A percentile compares a stretch with the other conserved stretches of the same genome.
phyloP scores from a whole-genome alignment of 2,113 vertebrate species.

The Brachionichthys hirsutus region DNA sequence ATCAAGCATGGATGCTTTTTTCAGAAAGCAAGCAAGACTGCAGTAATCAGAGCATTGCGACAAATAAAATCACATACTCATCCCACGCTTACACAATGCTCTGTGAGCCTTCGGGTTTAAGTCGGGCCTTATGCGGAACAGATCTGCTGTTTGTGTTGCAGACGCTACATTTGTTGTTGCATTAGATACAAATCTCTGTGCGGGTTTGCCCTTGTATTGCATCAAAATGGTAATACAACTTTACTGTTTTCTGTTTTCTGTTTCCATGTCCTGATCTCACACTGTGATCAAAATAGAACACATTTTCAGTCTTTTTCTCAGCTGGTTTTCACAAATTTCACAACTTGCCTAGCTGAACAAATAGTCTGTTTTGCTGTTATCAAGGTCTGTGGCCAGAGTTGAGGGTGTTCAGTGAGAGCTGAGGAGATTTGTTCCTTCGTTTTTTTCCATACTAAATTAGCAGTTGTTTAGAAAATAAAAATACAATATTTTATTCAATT shows the following conservation, averaged over 20 bases:
- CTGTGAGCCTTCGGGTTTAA: conserved; percentile 35
- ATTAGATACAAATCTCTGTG: conserved; percentile 44
- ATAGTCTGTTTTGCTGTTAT: conserved; percentile 8
- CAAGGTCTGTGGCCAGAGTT: not conserved
- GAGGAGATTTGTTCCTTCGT: not conserved
- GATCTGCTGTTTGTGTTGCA: conserved; percentile 30
- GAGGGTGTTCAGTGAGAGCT: conserved; percentile 1
- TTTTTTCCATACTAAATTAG: too few species aligned
- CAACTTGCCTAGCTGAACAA: conserved; percentile 9
- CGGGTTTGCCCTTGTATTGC: conserved; percentile 39
- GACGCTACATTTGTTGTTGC: conserved; percentile 38
- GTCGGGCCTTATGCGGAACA: conserved; percentile 28
- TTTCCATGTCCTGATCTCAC: conserved; percentile 26
- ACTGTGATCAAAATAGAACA: conserved; percentile 35
- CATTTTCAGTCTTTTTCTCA: conserved; percentile 14
- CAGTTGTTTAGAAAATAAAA: too few species aligned
- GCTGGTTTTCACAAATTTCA: conserved; percentile 15
- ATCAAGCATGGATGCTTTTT: conserved; percentile 52
- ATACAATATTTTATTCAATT: too few species aligned
- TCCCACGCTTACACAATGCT: conserved; percentile 11
- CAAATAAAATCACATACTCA: conserved; percentile 35
- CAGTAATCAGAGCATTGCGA: conserved; percentile 26
- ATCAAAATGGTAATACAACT: conserved; percentile 19
- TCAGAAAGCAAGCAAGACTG: conserved; percentile 22
- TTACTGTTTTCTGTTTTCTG: conserved; percentile 2